Percentiles rank a stretch among this genome's conserved stretches.
Conservation (phyloP, 2,113 vertebrate genomes). For the Carassius gibelio region DNA sequence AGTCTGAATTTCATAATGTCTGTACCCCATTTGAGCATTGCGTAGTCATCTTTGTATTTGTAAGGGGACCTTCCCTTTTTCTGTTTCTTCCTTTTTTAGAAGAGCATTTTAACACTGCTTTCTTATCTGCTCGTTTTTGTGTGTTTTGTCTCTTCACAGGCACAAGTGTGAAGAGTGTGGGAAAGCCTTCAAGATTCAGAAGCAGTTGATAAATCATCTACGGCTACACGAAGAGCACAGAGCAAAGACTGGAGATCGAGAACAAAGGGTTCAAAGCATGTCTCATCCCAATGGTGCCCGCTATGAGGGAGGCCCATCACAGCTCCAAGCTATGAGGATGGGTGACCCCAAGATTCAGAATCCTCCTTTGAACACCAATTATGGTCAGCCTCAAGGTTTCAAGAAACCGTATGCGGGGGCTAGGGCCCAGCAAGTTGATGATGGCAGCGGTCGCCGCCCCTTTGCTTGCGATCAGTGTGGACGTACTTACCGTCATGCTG, state of each 20-base stretch:
- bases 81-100: conserved; percentile 15
- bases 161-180: conserved; percentile 84
- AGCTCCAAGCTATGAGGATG: conserved; percentile 72
- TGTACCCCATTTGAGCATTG: conserved; percentile 53
- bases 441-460: conserved; percentile 76
- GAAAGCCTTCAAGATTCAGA: conserved; percentile 86
- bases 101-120: conserved; percentile 29
- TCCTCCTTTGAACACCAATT: conserved; percentile 65
- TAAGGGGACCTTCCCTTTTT: conserved; percentile 26
- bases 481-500: conserved; percentile 85
- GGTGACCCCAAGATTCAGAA: conserved; percentile 69
- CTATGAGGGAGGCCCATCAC: conserved; percentile 73
- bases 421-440: conserved; percentile 74
- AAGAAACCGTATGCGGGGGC: conserved; percentile 77
- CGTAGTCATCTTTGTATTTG: conserved; percentile 51
- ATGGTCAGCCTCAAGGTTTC: conserved; percentile 71
- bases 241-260: conserved; percentile 71
- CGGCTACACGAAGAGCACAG: conserved; percentile 80
- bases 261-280: conserved; percentile 60
- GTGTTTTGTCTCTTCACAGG: conserved; percentile 63
- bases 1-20: conserved; percentile 51
- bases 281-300: conserved; percentile 69
- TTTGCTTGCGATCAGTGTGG: conserved; percentile 86
- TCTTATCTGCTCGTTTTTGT: conserved; percentile 47
- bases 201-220: conserved; percentile 86